Percentiles rank a stretch among this genome's conserved stretches.
Conservation (phyloP, 2,888 invertebrate genomes). For the Acanthosepion pharaonis region DNA sequence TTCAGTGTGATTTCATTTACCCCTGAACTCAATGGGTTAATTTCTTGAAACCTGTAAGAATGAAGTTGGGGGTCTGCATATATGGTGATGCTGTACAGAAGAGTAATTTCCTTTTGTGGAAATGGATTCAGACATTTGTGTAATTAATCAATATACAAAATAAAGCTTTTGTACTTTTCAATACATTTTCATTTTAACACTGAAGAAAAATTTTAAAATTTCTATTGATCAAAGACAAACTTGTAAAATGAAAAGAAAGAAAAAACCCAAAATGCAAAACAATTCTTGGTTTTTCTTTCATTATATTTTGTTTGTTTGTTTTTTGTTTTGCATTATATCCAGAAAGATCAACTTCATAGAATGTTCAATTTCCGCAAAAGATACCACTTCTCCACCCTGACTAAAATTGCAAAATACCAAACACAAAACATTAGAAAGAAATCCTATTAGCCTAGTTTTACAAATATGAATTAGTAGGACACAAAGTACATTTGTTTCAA, state of each 20-base stretch:
- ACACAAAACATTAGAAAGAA: neutral
- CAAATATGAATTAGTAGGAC: slow-evolving; percentile 16
- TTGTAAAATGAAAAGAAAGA: neutral
- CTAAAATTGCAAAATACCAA: neutral
- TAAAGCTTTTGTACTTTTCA: neutral
- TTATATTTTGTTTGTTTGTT: neutral
- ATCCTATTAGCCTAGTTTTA: neutral
- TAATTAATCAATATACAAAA: neutral
- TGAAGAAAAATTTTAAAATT: neutral
- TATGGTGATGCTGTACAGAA: neutral
- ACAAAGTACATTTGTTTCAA: neutral
- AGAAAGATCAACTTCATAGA: neutral
- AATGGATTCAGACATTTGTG: neutral
- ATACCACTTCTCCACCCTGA: neutral
- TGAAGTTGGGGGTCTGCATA: neutral
- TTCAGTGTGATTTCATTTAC: neutral
- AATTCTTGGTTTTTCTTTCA: neutral
- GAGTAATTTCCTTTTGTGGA: neutral
- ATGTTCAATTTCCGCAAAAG: neutral
- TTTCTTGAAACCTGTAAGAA: neutral
- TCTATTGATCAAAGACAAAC: neutral
- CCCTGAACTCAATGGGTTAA: neutral
- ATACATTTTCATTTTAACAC: neutral
- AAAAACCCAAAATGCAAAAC: neutral
- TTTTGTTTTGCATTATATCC: neutral